Conservation (phyloP, 2,113 vertebrate species). For the Gulo gulo region DNA sequence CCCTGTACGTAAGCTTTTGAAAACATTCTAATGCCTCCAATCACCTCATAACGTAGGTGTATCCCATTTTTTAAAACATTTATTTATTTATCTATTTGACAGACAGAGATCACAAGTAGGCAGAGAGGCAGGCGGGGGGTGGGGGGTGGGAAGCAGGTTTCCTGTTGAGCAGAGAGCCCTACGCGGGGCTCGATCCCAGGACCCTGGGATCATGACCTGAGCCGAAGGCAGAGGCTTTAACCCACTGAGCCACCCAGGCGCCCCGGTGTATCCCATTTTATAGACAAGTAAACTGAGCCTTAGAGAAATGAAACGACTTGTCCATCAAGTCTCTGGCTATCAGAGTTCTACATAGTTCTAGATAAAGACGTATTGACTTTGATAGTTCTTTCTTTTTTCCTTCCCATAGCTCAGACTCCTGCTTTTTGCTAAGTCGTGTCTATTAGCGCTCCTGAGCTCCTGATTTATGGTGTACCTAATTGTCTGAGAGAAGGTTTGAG, state of each 20-base stretch:
- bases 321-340: background rate
- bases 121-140: too few relatives aligned
- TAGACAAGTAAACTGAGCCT: background rate
- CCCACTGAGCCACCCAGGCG: too few relatives aligned
- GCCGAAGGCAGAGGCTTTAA: too few relatives aligned
- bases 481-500: conserved; percentile 11
- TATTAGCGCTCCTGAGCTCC: background rate
- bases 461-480: conserved; percentile 4
- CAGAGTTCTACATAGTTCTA: background rate
- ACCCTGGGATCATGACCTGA: too few relatives aligned
- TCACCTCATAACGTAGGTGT: background rate
- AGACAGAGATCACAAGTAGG: too few relatives aligned
- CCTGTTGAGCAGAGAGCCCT: too few relatives aligned
- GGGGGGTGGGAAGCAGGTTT: too few relatives aligned
- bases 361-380: background rate
- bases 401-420: background rate
- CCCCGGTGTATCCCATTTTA: background rate
- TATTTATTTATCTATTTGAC: too few relatives aligned
- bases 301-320: background rate
- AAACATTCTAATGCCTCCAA: background rate
- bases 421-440: background rate
- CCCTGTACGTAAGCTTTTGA: background rate
- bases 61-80: background rate
- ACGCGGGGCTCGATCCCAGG: too few relatives aligned
- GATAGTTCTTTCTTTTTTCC: background rate